Evolutionary conservation across 1,140 invertebrate species (phyloP), one percentile per base, ranked within the genome.

Genomic region (Achatina immaculata): DNA sequence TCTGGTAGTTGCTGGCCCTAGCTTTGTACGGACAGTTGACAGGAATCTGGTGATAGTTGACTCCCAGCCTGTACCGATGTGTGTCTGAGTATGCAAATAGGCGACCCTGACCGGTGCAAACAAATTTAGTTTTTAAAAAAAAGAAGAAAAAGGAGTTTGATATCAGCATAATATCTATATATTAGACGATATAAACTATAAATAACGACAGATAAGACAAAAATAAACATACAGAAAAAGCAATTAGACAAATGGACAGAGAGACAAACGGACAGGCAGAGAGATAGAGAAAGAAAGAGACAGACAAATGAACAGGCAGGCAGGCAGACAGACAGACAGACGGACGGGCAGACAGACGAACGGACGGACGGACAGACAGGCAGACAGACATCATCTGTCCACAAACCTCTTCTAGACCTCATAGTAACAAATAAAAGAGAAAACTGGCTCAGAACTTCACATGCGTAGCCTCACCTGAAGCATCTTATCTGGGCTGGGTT

Each of bases 51-150:
- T 95, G 92, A 91, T 95, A 98, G 90, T 99, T 99, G 0, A 95
- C 93, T 48, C 98, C 98, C 58, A 99, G 93, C 31, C 98, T 94
- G 91, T 99, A 95, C 81, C 96, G 94, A 86, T 99, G 97, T 4
- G 98, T 98, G 91, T 99, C 98, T 6, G 94, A 94, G 90, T 99
- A 99, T 19, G 97, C 94, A 90, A 98, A 99, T 7, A 99, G 92
- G 84, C 98, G 95, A 48, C 96, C 97, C 91, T 93, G 80, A 48
- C 66, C 1, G 19, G 71, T 72, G n/a, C n/a, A n/a, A n/a, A n/a
- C n/a, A n/a, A n/a, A n/a, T n/a, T n/a, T n/a, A n/a, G n/a, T n/a
- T 1, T 40, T n/a, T 19, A 14, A 75, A n/a, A 43, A 21, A 66
- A 45, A 1, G 51, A 34, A n/a, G 31, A 78, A 6, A 28, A 9